These are phyloP conservation scores for Chironomus tepperi DNA, from an alignment of 1,140 invertebrate species.

Conservation along the genomic window DNA sequence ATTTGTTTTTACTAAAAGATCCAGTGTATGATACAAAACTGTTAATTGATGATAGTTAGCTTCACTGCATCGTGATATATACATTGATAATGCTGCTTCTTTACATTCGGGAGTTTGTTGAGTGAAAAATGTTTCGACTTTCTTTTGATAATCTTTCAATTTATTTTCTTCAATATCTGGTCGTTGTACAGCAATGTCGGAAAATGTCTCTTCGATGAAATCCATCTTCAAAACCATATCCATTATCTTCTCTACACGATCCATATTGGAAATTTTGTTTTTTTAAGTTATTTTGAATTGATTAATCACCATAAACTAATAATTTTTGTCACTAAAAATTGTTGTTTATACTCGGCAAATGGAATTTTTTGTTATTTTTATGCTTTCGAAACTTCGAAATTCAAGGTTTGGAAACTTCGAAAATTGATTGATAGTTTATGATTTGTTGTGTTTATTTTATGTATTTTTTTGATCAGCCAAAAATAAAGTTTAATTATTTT, in stretches of 20 bases:
- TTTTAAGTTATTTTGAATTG: not conserved
- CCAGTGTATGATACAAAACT: not conserved
- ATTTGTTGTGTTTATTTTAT: no score
- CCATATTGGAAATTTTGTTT: not conserved
- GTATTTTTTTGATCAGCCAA: no score
- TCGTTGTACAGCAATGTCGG: not conserved
- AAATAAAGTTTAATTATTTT: no score
- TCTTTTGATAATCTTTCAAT: not conserved
- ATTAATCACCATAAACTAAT: no score
- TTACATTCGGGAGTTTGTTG: slow-evolving; percentile 1
- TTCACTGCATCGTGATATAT: not conserved
- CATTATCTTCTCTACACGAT: slow-evolving; percentile 18
- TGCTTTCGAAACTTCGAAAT: no score
- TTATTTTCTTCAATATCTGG: slow-evolving; percentile 5
- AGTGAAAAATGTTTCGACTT: not conserved
- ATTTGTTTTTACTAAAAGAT: slow-evolving; percentile 25
- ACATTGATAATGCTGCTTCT: slow-evolving; percentile 6
- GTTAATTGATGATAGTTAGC: not conserved
- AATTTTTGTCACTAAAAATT: no score
- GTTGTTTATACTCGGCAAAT: no score
- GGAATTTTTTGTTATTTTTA: no score
- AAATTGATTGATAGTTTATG: no score
- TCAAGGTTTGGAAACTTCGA: no score
- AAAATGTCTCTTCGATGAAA: not conserved
- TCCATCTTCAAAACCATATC: not conserved